These are phyloP conservation scores for Danio jaintianensis DNA, from an alignment of 2,797 vertebrate genomes.

Conservation along the genomic window DNA sequence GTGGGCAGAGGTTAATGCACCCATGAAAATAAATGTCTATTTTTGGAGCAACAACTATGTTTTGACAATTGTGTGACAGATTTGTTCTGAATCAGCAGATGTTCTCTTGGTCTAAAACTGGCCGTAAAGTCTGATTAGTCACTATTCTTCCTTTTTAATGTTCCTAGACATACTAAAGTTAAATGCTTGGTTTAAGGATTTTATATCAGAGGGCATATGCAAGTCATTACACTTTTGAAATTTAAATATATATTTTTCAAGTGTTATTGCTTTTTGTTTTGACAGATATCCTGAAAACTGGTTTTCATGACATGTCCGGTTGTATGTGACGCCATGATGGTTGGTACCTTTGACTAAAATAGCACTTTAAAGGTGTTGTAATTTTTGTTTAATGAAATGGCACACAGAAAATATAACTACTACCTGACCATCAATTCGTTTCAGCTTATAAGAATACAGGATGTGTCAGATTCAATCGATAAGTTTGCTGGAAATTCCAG, in stretches of 20 bases:
- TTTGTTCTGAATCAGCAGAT: slow-evolving; percentile 3
- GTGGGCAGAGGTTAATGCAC: background rate
- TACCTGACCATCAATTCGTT: background rate
- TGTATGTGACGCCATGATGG: slow-evolving; percentile 71
- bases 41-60: background rate
- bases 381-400: background rate
- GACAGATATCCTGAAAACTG: slow-evolving; percentile 50
- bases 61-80: background rate
- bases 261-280: slow-evolving; percentile 37
- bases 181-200: background rate
- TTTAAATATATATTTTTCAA: background rate
- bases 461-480: background rate
- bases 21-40: background rate
- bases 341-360: slow-evolving; percentile 55
- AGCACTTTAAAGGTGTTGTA: background rate
- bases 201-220: background rate
- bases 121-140: background rate
- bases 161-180: slow-evolving; percentile 3
- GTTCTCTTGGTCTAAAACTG: background rate
- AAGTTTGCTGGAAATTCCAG: background rate
- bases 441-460: background rate
- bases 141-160: background rate
- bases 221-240: background rate
- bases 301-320: slow-evolving; percentile 67
- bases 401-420: background rate